Evolutionary conservation across 2,113 vertebrate species (phyloP).

Genomic region (Bufo bufo): DNA sequence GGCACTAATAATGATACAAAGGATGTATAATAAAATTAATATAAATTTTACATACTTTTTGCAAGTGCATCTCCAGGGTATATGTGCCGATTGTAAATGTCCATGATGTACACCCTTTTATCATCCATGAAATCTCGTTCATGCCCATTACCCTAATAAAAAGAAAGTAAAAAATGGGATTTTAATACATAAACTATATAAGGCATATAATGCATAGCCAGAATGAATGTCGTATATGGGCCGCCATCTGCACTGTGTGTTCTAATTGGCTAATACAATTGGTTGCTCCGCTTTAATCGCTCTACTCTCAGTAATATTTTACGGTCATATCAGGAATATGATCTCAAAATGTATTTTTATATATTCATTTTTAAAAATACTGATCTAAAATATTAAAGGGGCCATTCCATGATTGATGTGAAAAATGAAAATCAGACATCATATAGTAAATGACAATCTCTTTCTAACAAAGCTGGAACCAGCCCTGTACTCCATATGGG

Average conservation of each 20-base stretch:
- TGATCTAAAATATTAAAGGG: not conserved
- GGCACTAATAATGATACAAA: not conserved
- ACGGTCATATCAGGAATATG: not conserved
- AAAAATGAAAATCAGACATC: too few species aligned
- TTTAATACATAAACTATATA: not conserved
- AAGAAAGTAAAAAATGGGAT: not conserved
- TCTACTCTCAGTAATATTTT: not conserved
- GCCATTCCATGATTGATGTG: too few species aligned
- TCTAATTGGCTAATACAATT: not conserved
- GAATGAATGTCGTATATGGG: not conserved
- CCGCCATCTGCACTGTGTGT: not conserved
- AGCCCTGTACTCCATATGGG: too few species aligned
- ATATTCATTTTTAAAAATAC: not conserved
- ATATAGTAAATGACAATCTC: too few species aligned
- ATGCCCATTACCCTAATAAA: conserved; percentile 90
- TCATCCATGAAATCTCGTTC: conserved; percentile 94
- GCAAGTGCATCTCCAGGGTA: conserved; percentile 89
- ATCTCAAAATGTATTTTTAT: not conserved
- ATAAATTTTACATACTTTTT: conserved; percentile 82
- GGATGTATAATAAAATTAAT: not conserved
- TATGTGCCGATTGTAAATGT: conserved; percentile 91
- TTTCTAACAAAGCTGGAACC: too few species aligned
- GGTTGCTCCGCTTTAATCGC: not conserved
- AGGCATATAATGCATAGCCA: not conserved
- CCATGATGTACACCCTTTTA: conserved; percentile 92